Conservation (phyloP, 2,797 vertebrate species). For the Nothura maculosa region DNA sequence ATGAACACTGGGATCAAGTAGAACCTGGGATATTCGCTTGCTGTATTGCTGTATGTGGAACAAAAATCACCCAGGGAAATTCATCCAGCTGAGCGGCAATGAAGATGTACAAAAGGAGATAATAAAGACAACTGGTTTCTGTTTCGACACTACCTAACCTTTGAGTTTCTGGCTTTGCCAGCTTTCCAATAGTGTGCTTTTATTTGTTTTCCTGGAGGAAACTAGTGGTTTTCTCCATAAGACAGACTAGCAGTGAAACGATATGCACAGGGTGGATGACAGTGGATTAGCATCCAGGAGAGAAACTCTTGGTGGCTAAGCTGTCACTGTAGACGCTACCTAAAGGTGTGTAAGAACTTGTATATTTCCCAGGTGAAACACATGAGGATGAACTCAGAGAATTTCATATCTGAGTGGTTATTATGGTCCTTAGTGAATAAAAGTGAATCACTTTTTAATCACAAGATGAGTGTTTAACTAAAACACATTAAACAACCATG, state of each 20-base stretch:
- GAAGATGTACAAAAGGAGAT: background rate
- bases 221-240: background rate
- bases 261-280: background rate
- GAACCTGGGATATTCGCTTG: background rate
- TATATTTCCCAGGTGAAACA: background rate
- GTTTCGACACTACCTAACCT: background rate
- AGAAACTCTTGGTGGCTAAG: background rate
- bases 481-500: background rate
- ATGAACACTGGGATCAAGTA: background rate
- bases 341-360: background rate
- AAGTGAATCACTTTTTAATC: background rate
- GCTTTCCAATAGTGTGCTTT: background rate
- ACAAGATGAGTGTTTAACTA: background rate
- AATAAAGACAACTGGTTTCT: background rate
- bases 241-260: background rate
- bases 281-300: background rate
- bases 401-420: background rate
- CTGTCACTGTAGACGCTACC: background rate
- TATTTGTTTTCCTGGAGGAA: background rate
- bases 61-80: background rate
- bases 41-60: background rate
- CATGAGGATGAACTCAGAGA: background rate
- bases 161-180: background rate
- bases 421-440: background rate
- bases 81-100: background rate